phyloP scores from a whole-genome alignment of 2,797 vertebrate species.

The Microctenopoma steveboyesi region DNA sequence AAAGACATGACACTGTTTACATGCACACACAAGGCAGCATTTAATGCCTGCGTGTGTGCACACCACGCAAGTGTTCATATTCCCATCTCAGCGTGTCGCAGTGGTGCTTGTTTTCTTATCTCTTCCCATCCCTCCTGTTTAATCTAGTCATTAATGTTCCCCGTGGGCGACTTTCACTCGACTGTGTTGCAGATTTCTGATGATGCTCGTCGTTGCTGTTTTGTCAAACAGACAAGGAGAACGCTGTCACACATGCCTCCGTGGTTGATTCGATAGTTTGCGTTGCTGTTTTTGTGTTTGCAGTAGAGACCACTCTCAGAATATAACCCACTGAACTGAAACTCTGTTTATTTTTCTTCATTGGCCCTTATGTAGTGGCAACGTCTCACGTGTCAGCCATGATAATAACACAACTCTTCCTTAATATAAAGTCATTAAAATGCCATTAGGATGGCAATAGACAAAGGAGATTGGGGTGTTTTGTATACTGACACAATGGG shows the following conservation, averaged over 20 bases:
- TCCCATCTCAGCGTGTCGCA: neutral
- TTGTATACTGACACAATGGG: neutral
- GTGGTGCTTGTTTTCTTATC: constrained; percentile 17
- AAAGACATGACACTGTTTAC: neutral
- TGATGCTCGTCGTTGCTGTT: constrained; percentile 43
- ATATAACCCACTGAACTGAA: constrained; percentile 40
- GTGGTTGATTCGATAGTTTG: constrained; percentile 21
- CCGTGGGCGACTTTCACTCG: constrained; percentile 8
- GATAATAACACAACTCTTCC: constrained; percentile 6
- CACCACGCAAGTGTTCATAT: constrained; percentile 4
- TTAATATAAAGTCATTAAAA: constrained; percentile 33
- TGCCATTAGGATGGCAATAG: constrained; percentile 12
- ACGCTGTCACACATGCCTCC: constrained; percentile 43
- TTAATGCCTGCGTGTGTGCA: neutral
- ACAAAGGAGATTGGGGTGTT: neutral
- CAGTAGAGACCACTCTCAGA: neutral
- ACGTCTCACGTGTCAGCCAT: constrained; percentile 8
- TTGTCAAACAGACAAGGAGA: constrained; percentile 32
- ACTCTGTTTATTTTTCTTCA: constrained; percentile 26
- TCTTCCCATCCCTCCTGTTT: constrained; percentile 9
- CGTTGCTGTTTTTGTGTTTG: constrained; percentile 21
- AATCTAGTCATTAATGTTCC: constrained; percentile 27
- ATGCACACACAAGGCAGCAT: neutral
- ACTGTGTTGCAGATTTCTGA: constrained; percentile 13
- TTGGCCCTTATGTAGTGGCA: constrained; percentile 19